These are phyloP conservation scores for Lysandra bellargus DNA, from an alignment of 2,888 invertebrate genomes.

Conservation along the genomic window DNA sequence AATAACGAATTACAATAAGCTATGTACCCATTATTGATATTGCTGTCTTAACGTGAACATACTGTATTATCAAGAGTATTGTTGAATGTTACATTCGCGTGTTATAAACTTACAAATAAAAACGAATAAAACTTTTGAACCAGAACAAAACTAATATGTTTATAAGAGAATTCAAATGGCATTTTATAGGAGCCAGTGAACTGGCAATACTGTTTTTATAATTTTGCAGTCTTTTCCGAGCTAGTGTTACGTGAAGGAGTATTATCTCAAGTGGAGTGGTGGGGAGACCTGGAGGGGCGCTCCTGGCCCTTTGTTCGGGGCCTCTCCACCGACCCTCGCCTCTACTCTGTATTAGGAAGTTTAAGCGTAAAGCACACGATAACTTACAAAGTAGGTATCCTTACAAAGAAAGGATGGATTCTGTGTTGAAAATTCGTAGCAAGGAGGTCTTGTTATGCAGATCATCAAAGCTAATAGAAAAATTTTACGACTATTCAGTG, in stretches of 20 bases:
- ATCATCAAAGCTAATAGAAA: neutral
- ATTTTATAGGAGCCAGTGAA: constrained; percentile 38
- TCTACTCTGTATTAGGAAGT: constrained; percentile 36
- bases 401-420: neutral
- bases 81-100: neutral
- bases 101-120: neutral
- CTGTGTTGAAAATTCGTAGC: neutral
- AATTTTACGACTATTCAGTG: neutral
- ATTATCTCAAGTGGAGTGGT: constrained; percentile 62
- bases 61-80: neutral
- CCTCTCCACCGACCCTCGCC: constrained; percentile 39
- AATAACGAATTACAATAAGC: too few species aligned
- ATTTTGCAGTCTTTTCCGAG: constrained; percentile 54
- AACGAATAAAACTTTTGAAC: neutral
- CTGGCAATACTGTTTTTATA: constrained; percentile 48
- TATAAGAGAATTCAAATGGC: constrained; percentile 9
- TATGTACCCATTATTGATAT: too few species aligned
- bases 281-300: constrained; percentile 63
- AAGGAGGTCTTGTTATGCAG: neutral
- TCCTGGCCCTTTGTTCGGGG: constrained; percentile 59
- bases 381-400: neutral
- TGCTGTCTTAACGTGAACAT: neutral
- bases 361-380: constrained; percentile 24
- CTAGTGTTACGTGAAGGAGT: constrained; percentile 61
- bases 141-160: neutral